Conservation (phyloP, 2,888 invertebrate genomes). For the Eristalis pertinax region DNA sequence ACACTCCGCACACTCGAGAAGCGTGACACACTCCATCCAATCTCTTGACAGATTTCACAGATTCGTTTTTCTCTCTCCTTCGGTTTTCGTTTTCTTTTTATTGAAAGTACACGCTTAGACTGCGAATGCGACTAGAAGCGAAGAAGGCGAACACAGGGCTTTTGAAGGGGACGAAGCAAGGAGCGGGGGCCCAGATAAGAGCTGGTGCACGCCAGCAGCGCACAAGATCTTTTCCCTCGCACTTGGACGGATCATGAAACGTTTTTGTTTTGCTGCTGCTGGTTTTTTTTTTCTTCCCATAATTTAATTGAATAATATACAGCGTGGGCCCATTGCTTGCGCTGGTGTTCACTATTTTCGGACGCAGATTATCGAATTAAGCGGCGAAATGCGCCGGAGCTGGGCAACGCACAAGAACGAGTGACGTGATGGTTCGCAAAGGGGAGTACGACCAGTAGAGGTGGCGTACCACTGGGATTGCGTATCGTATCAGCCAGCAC, state of each 20-base stretch:
- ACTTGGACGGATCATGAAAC: background rate
- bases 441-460: background rate
- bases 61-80: background rate
- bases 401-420: background rate
- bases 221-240: background rate
- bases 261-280: background rate
- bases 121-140: background rate
- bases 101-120: background rate
- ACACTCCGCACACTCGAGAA: background rate
- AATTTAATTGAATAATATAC: conserved; percentile 46
- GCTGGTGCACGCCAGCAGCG: background rate
- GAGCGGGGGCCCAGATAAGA: background rate
- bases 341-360: conserved; percentile 25
- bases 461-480: background rate
- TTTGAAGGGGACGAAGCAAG: no score
- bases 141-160: background rate
- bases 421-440: background rate
- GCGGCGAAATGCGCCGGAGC: conserved; percentile 42
- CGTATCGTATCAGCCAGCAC: background rate
- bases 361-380: conserved; percentile 47
- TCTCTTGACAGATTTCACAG: conserved; percentile 7
- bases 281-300: background rate
- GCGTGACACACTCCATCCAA: conserved; percentile 1
- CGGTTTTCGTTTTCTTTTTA: background rate
- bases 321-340: conserved; percentile 15